phyloP scores from a whole-genome alignment of 2,888 invertebrate species.

The Antheraea assamensis region DNA sequence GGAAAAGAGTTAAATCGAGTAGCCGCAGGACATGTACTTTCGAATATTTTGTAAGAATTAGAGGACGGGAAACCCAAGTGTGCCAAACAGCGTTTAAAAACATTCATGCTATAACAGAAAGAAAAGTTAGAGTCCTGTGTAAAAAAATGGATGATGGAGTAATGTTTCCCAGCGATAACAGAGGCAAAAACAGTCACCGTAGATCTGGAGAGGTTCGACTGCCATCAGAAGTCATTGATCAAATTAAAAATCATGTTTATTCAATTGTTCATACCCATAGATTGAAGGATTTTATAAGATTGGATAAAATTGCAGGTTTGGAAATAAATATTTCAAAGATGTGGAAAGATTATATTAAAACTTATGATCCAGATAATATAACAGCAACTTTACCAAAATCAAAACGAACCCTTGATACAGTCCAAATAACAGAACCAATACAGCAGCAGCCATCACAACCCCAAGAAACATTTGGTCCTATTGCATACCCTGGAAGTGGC shows the following conservation, averaged over 20 bases:
- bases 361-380: slow-evolving; percentile 79
- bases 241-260: slow-evolving; percentile 80
- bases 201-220: slow-evolving; percentile 78
- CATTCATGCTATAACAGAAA: slow-evolving; percentile 81
- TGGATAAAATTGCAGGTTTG: slow-evolving; percentile 79
- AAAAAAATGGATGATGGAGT: slow-evolving; percentile 83
- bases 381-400: slow-evolving; percentile 76
- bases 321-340: slow-evolving; percentile 82
- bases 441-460: slow-evolving; percentile 45
- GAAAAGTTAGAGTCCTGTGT: slow-evolving; percentile 81
- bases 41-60: slow-evolving; percentile 80
- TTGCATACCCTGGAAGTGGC: slow-evolving; percentile 73
- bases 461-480: slow-evolving; percentile 62
- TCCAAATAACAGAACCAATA: slow-evolving; percentile 47
- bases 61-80: slow-evolving; percentile 80
- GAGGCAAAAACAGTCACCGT: slow-evolving; percentile 80
- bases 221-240: slow-evolving; percentile 72
- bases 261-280: slow-evolving; percentile 79
- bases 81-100: slow-evolving; percentile 83
- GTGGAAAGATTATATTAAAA: slow-evolving; percentile 82
- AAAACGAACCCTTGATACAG: slow-evolving; percentile 63
- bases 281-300: slow-evolving; percentile 76
- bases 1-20: slow-evolving; percentile 80
- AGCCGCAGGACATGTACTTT: slow-evolving; percentile 81
- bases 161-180: slow-evolving; percentile 81